A percentile compares a stretch with the other conserved stretches of the same genome.
phyloP scores from a whole-genome alignment of 1,140 invertebrate species.

The Euura lappo region DNA sequence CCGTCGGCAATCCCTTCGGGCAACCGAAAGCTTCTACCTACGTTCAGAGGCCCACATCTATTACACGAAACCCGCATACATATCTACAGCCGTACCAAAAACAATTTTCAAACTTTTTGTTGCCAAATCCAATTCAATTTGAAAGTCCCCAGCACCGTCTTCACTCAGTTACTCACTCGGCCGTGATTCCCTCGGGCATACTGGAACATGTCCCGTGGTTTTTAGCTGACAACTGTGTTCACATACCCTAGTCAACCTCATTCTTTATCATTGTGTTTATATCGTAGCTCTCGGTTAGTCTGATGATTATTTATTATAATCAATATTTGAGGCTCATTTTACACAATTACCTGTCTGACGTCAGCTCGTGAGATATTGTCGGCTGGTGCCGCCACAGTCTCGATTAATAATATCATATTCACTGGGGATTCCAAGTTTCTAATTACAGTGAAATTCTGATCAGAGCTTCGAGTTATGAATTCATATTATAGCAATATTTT shows the following conservation, averaged over 20 bases:
- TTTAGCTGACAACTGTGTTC: too few relatives aligned
- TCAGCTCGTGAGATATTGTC: neutral
- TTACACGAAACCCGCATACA: too few relatives aligned
- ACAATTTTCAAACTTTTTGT: too few relatives aligned
- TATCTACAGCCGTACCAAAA: too few relatives aligned
- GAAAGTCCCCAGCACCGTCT: too few relatives aligned
- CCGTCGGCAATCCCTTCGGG: too few relatives aligned
- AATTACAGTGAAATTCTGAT: neutral
- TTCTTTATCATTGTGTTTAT: neutral
- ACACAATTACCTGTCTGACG: neutral
- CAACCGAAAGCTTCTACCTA: too few relatives aligned
- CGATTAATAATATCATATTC: neutral
- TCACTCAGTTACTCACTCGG: too few relatives aligned
- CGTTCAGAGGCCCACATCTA: too few relatives aligned
- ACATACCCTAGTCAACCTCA: neutral
- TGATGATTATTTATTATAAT: neutral
- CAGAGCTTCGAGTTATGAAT: neutral
- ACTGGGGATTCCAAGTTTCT: neutral
- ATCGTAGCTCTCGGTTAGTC: neutral
- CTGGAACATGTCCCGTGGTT: too few relatives aligned
- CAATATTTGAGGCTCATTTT: neutral
- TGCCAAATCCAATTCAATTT: too few relatives aligned
- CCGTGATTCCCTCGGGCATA: too few relatives aligned
- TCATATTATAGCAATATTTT: neutral
- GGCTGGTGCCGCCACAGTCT: neutral